phyloP scores from a whole-genome alignment of 2,113 vertebrate genomes.

The Microtus ochrogaster region DNA sequence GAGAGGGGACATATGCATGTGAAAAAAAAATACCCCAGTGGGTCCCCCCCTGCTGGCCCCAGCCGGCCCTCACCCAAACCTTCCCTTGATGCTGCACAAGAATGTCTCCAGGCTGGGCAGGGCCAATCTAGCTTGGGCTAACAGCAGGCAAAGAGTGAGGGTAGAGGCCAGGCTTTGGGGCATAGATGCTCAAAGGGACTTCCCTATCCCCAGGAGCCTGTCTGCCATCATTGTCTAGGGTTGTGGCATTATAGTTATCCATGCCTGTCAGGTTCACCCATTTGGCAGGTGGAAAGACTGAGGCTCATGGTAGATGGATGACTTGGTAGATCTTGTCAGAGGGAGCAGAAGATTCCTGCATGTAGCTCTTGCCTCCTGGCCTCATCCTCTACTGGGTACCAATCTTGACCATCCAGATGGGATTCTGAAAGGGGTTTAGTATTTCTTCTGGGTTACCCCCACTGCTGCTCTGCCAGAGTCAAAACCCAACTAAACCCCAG shows the following conservation, averaged over 20 bases:
- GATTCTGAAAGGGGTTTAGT: neutral
- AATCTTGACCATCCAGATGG: neutral
- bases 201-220: neutral
- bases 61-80: conserved; percentile 85
- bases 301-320: neutral
- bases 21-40: conserved; percentile 90
- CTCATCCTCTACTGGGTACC: neutral
- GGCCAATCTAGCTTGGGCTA: conserved; percentile 75
- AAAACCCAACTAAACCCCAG: neutral
- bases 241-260: neutral
- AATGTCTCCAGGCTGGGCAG: conserved; percentile 76
- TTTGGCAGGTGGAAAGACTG: neutral
- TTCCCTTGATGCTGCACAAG: conserved; percentile 74
- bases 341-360: neutral
- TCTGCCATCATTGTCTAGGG: neutral
- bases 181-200: neutral
- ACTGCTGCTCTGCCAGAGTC: neutral
- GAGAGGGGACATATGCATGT: conserved; percentile 90
- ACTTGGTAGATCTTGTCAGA: neutral
- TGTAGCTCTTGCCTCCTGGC: neutral
- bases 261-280: neutral
- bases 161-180: conserved; percentile 6
- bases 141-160: neutral
- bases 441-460: neutral
- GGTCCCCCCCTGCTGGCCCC: conserved; percentile 80